These are phyloP conservation scores for Lagopus muta DNA, from an alignment of 2,113 vertebrate genomes.

Conservation along the genomic window DNA sequence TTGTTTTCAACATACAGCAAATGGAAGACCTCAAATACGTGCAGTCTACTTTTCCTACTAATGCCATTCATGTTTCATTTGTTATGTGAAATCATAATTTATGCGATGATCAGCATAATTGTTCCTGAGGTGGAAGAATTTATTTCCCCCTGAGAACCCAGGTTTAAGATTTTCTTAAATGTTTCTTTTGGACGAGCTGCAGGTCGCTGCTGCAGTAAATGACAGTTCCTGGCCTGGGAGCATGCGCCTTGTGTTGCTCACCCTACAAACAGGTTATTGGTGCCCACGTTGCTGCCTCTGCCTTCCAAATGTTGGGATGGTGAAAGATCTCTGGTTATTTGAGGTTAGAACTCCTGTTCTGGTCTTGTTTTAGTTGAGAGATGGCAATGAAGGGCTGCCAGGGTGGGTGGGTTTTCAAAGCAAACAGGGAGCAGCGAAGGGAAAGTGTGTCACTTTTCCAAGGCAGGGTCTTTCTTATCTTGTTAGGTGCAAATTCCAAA, in stretches of 20 bases:
- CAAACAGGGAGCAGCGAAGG: neutral
- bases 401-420: neutral
- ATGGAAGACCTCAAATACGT: neutral
- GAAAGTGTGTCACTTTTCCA: neutral
- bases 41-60: accelerated
- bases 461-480: neutral
- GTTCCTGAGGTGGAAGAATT: neutral
- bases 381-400: neutral
- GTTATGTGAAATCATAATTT: neutral
- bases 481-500: neutral
- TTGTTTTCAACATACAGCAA: neutral
- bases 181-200: neutral
- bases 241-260: neutral
- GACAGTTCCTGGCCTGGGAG: accelerated
- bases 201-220: neutral
- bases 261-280: neutral
- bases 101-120: neutral
- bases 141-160: neutral
- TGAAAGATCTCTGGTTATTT: neutral
- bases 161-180: neutral
- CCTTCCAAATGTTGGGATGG: neutral
- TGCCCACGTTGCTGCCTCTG: neutral
- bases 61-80: neutral
- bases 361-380: neutral
- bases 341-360: neutral